Base-by-base conservation (phyloP, 2,797 vertebrate species). In the Poecile montanus region DNA sequence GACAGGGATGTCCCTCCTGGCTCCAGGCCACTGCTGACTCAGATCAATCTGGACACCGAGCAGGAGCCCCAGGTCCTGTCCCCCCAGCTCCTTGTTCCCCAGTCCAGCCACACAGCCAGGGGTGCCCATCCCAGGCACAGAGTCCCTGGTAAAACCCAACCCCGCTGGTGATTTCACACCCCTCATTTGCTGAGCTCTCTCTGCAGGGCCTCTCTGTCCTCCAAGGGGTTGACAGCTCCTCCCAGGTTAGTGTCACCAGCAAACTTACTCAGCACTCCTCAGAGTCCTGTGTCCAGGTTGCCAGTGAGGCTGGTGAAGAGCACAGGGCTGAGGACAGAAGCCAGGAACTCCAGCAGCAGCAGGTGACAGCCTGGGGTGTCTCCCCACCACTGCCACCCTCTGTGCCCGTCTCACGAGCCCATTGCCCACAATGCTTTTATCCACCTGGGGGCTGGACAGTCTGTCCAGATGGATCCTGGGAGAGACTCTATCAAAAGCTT, bases 21-120 rank as follows among this genome's bases (percentile, higher is more conserved):
- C 13, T 42, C 44, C 5, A 2, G 36, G n/a, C 15, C 29, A 62
- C 6, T 14, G 18, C 48, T 63, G 23, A 20, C 19, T n/a, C 58
- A 56, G 50, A 45, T 12, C 0, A 0, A 63, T 19, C 19, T 40
- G 30, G 18, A 27, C 45, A 44, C 0, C 5, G 32, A 66, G 14
- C 13, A 50, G 36, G 26, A 51, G 11, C 8, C 16, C 11, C 36
- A 58, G 21, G 5, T 17, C 27, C 36, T 1, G 0, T 27, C 53
- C 21, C 26, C 15, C 21, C 45, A 85, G 36, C 61, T 32, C 44
- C 30, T 57, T 10, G 2, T 7, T 50, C 51, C 50, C 44, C 44
- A 42, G 21, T 6, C 21, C 53, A 21, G 18, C 21, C 71, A 50
- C 26, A 44, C 15, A 32, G 45, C 11, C 26, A 38, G 42, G 16